Percentiles rank a stretch among this genome's conserved stretches.
Evolutionary conservation across 2,888 invertebrate genomes (phyloP).

Genomic region (Campaea margaritaria): DNA sequence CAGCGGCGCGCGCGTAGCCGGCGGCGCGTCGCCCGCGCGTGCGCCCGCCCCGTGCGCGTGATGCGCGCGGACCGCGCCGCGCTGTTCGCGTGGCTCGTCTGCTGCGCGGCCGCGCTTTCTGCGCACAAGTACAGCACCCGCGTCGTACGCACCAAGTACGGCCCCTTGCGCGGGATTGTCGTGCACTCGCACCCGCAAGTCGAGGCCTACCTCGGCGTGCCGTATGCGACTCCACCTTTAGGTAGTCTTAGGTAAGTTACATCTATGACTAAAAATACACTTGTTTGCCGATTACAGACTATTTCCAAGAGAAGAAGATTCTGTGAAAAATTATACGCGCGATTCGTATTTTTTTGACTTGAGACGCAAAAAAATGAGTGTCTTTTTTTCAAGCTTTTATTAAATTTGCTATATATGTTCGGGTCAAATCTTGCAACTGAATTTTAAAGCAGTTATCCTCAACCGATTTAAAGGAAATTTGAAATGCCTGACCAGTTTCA

Average conservation of each 20-base stretch:
- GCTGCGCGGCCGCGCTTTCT: slow-evolving; percentile 83
- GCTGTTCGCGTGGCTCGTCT: slow-evolving; percentile 84
- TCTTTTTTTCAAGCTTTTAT: no score
- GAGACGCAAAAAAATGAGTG: no score
- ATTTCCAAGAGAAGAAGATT: neutral
- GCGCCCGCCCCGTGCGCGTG: slow-evolving; percentile 70
- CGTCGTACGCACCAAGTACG: slow-evolving; percentile 95
- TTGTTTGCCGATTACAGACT: neutral
- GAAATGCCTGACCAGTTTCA: no score
- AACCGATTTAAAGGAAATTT: no score
- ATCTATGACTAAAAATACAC: neutral
- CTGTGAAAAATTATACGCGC: neutral
- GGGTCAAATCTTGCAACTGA: no score
- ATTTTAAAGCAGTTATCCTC: no score
- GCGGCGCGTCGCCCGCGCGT: slow-evolving; percentile 66
- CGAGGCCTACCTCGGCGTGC: slow-evolving; percentile 96
- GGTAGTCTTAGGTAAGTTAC: slow-evolving; percentile 91
- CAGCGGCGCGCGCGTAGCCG: slow-evolving; percentile 61
- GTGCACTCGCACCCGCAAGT: slow-evolving; percentile 92
- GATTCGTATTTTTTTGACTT: neutral
- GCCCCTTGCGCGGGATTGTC: slow-evolving; percentile 93
- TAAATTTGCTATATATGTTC: no score
- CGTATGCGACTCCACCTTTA: slow-evolving; percentile 96
- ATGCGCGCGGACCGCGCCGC: slow-evolving; percentile 83
- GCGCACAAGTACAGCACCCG: slow-evolving; percentile 92